phyloP scores from a whole-genome alignment of 1,140 invertebrate genomes.

The Eubasilissa regina region DNA sequence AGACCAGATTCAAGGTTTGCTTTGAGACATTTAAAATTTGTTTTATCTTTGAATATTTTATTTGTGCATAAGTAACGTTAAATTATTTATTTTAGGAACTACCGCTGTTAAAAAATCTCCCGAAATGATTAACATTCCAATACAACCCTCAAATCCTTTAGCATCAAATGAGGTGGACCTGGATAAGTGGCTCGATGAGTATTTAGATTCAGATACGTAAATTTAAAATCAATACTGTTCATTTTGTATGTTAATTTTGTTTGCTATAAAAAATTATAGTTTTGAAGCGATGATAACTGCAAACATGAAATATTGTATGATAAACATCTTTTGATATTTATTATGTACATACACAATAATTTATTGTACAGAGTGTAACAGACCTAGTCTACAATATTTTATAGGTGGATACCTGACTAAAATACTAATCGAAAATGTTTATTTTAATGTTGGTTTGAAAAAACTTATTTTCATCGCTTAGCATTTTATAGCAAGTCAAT shows the following conservation, averaged over 20 bases:
- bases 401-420: no score
- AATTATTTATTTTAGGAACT: conserved; percentile 5
- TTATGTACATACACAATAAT: no score
- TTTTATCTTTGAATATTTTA: not conserved
- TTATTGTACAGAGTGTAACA: no score
- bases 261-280: not conserved
- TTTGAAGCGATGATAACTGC: not conserved
- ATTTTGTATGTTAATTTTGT: no score
- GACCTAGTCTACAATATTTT: no score
- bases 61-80: not conserved
- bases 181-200: conserved; percentile 71
- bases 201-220: conserved; percentile 62
- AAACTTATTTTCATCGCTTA: no score
- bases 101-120: not conserved
- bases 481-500: no score
- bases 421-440: no score
- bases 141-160: not conserved
- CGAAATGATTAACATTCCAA: not conserved
- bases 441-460: no score
- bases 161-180: conserved; percentile 61
- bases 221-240: not conserved
- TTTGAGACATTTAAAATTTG: not conserved
- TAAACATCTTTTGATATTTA: no score
- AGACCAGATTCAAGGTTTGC: conserved; percentile 2
- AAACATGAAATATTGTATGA: not conserved